Percentiles rank a stretch among this genome's conserved stretches.
These are phyloP conservation scores for Lacanobia oleracea DNA, from an alignment of 2,888 invertebrate species.

Conservation along the genomic window DNA sequence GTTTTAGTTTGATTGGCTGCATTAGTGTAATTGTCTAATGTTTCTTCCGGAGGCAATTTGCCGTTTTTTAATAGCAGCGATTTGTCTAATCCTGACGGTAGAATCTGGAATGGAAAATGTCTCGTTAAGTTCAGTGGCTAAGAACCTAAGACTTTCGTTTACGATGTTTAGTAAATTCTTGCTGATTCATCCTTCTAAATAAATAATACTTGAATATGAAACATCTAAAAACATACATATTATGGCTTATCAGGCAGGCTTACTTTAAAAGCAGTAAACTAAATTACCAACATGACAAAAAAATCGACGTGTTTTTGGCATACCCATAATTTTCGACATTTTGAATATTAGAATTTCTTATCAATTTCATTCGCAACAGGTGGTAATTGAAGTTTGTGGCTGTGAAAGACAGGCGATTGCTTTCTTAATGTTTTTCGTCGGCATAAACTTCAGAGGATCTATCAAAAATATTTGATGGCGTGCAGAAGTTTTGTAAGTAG, in stretches of 20 bases:
- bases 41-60: slow-evolving; percentile 83
- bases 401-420: slow-evolving; percentile 51
- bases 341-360: slow-evolving; percentile 20
- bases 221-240: neutral
- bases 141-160: neutral
- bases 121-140: slow-evolving; percentile 32
- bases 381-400: slow-evolving; percentile 45
- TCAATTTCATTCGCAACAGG: slow-evolving; percentile 46
- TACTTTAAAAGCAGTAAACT: neutral
- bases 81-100: slow-evolving; percentile 85
- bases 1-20: slow-evolving; percentile 73
- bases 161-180: neutral
- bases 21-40: slow-evolving; percentile 74
- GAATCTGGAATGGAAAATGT: slow-evolving; percentile 73
- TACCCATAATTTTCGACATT: neutral
- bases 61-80: slow-evolving; percentile 85
- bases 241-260: neutral
- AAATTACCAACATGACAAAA: neutral
- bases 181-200: neutral
- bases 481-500: slow-evolving; percentile 13
- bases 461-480: slow-evolving; percentile 25
- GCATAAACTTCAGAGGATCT: slow-evolving; percentile 28
- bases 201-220: neutral
- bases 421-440: slow-evolving; percentile 39
- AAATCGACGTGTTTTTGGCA: neutral